Evolutionary conservation across 2,113 vertebrate genomes (phyloP), one percentile per base, ranked within the genome.

Genomic region (Hippolais icterina): DNA sequence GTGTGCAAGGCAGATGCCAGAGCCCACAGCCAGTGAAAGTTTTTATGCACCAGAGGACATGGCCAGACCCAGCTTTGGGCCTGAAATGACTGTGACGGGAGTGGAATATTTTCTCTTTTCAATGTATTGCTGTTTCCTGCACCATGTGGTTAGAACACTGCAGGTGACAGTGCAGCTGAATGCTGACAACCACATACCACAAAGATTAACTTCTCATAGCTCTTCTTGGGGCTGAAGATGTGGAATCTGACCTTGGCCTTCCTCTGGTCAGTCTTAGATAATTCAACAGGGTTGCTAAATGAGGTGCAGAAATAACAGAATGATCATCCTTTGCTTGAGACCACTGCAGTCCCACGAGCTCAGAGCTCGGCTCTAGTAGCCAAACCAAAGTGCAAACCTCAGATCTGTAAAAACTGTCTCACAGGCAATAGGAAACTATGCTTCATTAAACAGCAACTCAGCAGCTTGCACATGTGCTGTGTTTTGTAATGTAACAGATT

Each of bases 11-110:
- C 19, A 12, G 68, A 71, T 92, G 85, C 94, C 85, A 81, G 90
- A 95, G 87, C 75, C 71, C 88, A 41, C 90, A 96, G 90, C 47
- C 76, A 97, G 94, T 86, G 96, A 96, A 96, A 96, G 93, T 86
- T 94, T 86, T 92, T 71, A 93, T 1, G 33, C 92, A 88, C 41
- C 90, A 92, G 85, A 90, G 79, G 54, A 93, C 84, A 59, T 17
- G 84, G 50, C 46, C 75, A 95, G 89, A 77, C 75, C 79, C 89
- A 91, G 71, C 90, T 88, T 60, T 56, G 64, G 72, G 94, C 71
- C 68, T 56, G 92, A 97, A 96, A 96, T 96, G 96, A 96, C 96
- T 95, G 54, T 64, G 47, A 92, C 0, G 1, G 64, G 29, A 93
- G 87, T 28, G 27, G 79, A n/a, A 15, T 52, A 56, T 88, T 96